Evolutionary conservation across 1,140 invertebrate genomes (phyloP).

Genomic region (Penaeus vannamei): DNA sequence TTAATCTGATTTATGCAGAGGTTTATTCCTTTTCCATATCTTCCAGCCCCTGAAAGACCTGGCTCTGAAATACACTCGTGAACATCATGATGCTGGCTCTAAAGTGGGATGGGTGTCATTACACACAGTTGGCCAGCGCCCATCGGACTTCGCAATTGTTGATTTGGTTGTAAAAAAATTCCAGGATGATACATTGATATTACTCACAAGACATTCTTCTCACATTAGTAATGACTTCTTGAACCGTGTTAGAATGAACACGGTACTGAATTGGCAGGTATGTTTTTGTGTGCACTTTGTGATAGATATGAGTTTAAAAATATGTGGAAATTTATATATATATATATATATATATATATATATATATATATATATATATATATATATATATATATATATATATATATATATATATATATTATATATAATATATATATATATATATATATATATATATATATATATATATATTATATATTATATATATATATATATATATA

Average conservation of each 20-base stretch:
- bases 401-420: too few species aligned
- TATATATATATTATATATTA: too few species aligned
- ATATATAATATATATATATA: too few species aligned
- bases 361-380: too few species aligned
- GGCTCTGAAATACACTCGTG: slow-evolving; percentile 49
- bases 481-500: too few species aligned
- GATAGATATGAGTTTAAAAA: not conserved
- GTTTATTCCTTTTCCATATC: not conserved
- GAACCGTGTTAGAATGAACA: slow-evolving; percentile 55
- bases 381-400: too few species aligned
- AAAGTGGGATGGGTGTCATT: slow-evolving; percentile 43
- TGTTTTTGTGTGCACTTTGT: not conserved
- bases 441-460: too few species aligned
- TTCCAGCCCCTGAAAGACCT: slow-evolving; percentile 48
- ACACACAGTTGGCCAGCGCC: slow-evolving; percentile 1
- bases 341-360: too few species aligned
- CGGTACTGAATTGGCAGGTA: slow-evolving; percentile 56
- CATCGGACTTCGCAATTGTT: slow-evolving; percentile 47
- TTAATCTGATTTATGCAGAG: not conserved
- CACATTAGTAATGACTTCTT: slow-evolving; percentile 49
- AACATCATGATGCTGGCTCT: slow-evolving; percentile 50
- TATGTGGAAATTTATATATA: too few species aligned
- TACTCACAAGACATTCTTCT: slow-evolving; percentile 47
- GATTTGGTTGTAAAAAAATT: slow-evolving; percentile 50
- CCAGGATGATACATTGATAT: slow-evolving; percentile 45